Percentiles rank a stretch among this genome's conserved stretches.
These are phyloP conservation scores for Parazoanthus atlanticus DNA, from an alignment of 92 coral and sea anemone species.

Conservation along the genomic window DNA sequence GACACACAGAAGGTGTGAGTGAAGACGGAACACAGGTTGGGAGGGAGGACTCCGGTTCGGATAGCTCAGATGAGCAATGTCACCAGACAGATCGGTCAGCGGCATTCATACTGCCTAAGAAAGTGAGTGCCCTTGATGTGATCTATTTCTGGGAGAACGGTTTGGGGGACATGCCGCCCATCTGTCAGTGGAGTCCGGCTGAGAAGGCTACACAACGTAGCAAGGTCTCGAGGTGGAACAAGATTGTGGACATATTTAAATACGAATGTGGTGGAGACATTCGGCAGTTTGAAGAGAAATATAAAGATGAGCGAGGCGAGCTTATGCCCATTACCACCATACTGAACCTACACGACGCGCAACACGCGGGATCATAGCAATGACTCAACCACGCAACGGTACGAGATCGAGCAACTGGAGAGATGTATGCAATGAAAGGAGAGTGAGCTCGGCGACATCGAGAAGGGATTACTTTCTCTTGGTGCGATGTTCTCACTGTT, in stretches of 20 bases:
- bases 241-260: constrained; percentile 93
- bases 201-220: constrained; percentile 92
- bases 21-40: not conserved
- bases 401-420: not conserved
- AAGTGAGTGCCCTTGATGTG: constrained; percentile 91
- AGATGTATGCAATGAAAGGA: not conserved
- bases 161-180: constrained; percentile 94
- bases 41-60: constrained; percentile 19
- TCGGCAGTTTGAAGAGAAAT: constrained; percentile 93
- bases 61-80: constrained; percentile 44
- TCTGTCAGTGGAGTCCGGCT: constrained; percentile 91
- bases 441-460: not conserved
- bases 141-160: constrained; percentile 99
- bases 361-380: constrained; percentile 37
- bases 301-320: constrained; percentile 94
- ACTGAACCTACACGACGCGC: constrained; percentile 86
- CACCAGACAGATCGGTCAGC: constrained; percentile 49
- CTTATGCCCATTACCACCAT: constrained; percentile 94
- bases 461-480: not conserved
- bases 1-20: not conserved
- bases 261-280: constrained; percentile 91
- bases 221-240: constrained; percentile 98
- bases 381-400: not conserved
- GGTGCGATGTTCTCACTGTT: not conserved
- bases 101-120: constrained; percentile 93